phyloP scores from a whole-genome alignment of 92 coral and sea anemone species.

The Umimayanthus kanabou region DNA sequence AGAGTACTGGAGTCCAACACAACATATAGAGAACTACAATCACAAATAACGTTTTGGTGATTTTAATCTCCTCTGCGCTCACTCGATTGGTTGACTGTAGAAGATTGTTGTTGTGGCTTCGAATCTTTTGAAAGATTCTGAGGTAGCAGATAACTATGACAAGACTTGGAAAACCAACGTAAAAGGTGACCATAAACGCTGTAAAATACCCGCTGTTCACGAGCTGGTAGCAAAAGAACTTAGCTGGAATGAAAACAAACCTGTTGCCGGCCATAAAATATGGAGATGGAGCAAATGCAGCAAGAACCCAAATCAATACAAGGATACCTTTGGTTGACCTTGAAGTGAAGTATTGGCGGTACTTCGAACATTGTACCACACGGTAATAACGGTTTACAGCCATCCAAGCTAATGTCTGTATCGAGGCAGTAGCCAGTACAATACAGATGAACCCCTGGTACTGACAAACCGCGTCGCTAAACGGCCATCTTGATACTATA shows the following conservation, averaged over 20 bases:
- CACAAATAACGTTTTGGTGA: conserved; percentile 53
- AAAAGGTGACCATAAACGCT: conserved; percentile 31
- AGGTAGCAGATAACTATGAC: conserved; percentile 49
- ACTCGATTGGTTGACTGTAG: conserved; percentile 32
- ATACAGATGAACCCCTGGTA: conserved; percentile 51
- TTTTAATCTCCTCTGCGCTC: conserved; percentile 61
- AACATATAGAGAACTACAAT: conserved; percentile 61
- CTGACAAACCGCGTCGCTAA: conserved; percentile 57
- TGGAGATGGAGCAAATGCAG: conserved; percentile 44
- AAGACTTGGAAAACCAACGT: conserved; percentile 47
- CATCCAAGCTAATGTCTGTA: conserved; percentile 55
- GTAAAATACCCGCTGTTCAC: conserved; percentile 43
- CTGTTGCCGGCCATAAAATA: conserved; percentile 49
- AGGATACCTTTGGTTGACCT: conserved; percentile 31
- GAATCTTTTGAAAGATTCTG: conserved; percentile 52
- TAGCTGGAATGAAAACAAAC: conserved; percentile 65
- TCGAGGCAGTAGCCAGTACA: conserved; percentile 48
- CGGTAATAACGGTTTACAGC: conserved; percentile 43
- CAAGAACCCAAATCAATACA: conserved; percentile 41
- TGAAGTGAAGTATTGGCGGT: conserved; percentile 50
- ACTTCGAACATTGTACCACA: conserved; percentile 43
- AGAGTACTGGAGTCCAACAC: conserved; percentile 57
- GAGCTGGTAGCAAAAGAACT: conserved; percentile 56
- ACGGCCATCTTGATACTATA: conserved; percentile 54
- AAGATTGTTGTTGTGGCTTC: conserved; percentile 52